phyloP scores from a whole-genome alignment of 2,113 vertebrate genomes.

The Jaculus jaculus region DNA sequence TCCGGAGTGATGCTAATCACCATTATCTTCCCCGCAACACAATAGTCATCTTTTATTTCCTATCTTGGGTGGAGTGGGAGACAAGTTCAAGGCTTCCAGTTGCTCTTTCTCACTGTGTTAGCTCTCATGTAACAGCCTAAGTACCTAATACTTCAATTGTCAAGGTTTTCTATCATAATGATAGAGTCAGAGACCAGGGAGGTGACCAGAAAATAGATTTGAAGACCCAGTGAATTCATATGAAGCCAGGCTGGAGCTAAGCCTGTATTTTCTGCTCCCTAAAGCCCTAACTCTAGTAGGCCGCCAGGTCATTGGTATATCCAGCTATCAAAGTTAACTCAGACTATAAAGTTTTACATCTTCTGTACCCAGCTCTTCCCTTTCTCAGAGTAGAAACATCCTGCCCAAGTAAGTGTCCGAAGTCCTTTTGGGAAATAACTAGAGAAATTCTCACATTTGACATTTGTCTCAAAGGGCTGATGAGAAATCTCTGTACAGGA shows the following conservation, averaged over 20 bases:
- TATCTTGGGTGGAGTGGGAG: neutral
- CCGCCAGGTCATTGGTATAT: neutral
- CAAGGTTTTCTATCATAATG: neutral
- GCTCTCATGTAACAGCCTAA: neutral
- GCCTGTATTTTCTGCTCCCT: neutral
- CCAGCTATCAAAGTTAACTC: neutral
- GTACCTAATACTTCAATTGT: neutral
- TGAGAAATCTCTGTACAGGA: neutral
- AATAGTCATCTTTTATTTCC: neutral
- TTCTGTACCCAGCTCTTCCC: neutral
- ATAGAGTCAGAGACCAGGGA: neutral
- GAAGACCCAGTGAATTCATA: slow-evolving; percentile 3
- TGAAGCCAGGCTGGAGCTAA: neutral
- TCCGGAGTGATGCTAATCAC: neutral
- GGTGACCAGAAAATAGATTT: neutral
- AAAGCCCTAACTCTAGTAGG: neutral
- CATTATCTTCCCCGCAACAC: neutral
- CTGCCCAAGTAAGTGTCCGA: neutral
- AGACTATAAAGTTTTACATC: neutral
- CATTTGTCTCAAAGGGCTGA: neutral
- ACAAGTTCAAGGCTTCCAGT: neutral
- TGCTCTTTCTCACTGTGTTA: neutral
- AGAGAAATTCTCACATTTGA: neutral
- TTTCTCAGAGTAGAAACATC: neutral
- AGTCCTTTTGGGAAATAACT: neutral